These are phyloP conservation scores for Petrocephalus zakoni DNA, from an alignment of 2,113 vertebrate species.

Conservation along the genomic window DNA sequence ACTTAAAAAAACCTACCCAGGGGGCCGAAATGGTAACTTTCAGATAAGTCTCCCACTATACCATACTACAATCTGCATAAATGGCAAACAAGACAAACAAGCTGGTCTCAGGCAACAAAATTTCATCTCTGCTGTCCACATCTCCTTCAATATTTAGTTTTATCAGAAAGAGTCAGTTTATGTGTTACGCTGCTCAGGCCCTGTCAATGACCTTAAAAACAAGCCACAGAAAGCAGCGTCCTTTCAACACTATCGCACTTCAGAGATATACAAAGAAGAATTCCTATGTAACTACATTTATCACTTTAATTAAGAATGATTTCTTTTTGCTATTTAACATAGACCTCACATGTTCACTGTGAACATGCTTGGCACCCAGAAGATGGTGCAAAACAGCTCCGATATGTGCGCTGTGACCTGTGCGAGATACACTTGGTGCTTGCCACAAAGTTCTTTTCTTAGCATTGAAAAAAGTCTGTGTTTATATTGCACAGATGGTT, in stretches of 20 bases:
- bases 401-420: background rate
- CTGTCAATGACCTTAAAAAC: slow-evolving; percentile 59
- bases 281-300: too few species aligned
- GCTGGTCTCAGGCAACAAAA: background rate
- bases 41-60: background rate
- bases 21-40: background rate
- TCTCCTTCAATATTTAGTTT: slow-evolving; percentile 44
- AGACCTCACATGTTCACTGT: background rate
- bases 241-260: slow-evolving; percentile 9
- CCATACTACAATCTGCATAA: background rate
- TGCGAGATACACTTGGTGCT: slow-evolving; percentile 40
- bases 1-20: background rate
- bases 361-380: background rate
- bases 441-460: slow-evolving; percentile 48
- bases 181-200: slow-evolving; percentile 46
- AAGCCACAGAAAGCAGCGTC: slow-evolving; percentile 54
- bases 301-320: background rate
- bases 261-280: too few species aligned
- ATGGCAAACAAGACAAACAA: background rate
- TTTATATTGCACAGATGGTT: slow-evolving; percentile 65
- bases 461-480: slow-evolving; percentile 50
- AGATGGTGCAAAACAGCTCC: background rate
- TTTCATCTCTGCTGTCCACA: slow-evolving; percentile 41
- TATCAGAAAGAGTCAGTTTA: slow-evolving; percentile 46
- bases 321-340: background rate